phyloP scores from a whole-genome alignment of 2,888 invertebrate species.

The Nipponacmea schrenckii region DNA sequence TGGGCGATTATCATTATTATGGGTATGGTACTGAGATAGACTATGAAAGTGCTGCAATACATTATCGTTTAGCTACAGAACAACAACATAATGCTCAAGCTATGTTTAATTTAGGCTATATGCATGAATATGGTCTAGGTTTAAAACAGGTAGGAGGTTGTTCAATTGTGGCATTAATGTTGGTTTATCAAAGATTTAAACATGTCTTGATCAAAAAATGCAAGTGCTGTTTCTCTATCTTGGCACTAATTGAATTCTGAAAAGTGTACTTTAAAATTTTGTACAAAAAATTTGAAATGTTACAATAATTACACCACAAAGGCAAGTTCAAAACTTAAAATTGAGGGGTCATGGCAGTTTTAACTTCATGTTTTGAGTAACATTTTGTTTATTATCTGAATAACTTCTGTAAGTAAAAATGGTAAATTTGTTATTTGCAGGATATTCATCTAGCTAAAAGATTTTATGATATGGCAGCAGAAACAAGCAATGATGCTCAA shows the following conservation, averaged over 20 bases:
- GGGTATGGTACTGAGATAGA: slow-evolving; percentile 92
- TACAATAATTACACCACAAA: too few species aligned
- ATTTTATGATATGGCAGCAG: slow-evolving; percentile 94
- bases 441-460: slow-evolving; percentile 96
- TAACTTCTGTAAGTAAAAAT: background rate
- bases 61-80: slow-evolving; percentile 87
- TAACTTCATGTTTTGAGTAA: too few species aligned
- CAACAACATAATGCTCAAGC: slow-evolving; percentile 97
- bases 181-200: background rate
- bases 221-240: background rate
- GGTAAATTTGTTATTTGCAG: slow-evolving; percentile 45
- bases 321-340: too few species aligned
- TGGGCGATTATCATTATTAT: slow-evolving; percentile 99
- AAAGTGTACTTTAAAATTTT: too few species aligned
- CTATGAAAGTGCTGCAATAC: slow-evolving; percentile 92
- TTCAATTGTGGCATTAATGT: background rate
- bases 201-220: background rate
- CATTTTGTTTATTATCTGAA: too few species aligned
- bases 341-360: too few species aligned
- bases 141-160: slow-evolving; percentile 74
- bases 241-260: background rate
- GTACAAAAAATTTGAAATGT: too few species aligned
- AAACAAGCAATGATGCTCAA: slow-evolving; percentile 90
- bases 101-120: slow-evolving; percentile 98
- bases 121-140: slow-evolving; percentile 98